Conservation (phyloP, 92 coral and sea anemone genomes). For the Scolanthus callimorphus region DNA sequence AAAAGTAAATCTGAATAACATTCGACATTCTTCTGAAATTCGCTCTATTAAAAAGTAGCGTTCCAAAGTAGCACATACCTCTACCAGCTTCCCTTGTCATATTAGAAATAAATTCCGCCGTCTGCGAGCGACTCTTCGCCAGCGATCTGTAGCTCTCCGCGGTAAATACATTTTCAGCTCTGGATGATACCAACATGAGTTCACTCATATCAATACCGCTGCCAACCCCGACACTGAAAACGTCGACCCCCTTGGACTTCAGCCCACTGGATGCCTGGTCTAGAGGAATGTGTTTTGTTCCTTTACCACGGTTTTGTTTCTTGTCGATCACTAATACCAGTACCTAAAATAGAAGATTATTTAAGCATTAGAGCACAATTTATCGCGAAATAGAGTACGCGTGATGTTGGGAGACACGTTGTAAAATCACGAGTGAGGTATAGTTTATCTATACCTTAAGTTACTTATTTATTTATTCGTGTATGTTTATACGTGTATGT, state of each 20-base stretch:
- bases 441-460: too few species aligned
- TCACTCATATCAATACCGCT: conserved; percentile 25
- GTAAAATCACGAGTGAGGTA: too few species aligned
- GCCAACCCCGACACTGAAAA: conserved; percentile 43
- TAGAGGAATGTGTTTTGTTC: conserved; percentile 38
- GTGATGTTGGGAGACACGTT: too few species aligned
- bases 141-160: conserved; percentile 24
- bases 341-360: too few species aligned
- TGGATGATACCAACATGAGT: conserved; percentile 43
- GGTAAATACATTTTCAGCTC: conserved; percentile 35
- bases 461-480: too few species aligned
- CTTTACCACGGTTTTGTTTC: conserved; percentile 38
- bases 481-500: too few species aligned
- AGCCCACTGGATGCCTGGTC: conserved; percentile 45
- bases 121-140: conserved; percentile 8
- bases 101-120: conserved; percentile 38
- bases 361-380: too few species aligned
- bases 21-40: too few species aligned
- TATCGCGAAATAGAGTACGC: too few species aligned
- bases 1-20: too few species aligned
- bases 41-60: too few species aligned
- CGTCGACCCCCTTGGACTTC: conserved; percentile 23
- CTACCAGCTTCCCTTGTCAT: conserved; percentile 18
- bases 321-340: conserved; percentile 35
- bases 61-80: too few species aligned